These are phyloP conservation scores for Noctua janthina DNA, from an alignment of 2,888 invertebrate species.

Conservation along the genomic window DNA sequence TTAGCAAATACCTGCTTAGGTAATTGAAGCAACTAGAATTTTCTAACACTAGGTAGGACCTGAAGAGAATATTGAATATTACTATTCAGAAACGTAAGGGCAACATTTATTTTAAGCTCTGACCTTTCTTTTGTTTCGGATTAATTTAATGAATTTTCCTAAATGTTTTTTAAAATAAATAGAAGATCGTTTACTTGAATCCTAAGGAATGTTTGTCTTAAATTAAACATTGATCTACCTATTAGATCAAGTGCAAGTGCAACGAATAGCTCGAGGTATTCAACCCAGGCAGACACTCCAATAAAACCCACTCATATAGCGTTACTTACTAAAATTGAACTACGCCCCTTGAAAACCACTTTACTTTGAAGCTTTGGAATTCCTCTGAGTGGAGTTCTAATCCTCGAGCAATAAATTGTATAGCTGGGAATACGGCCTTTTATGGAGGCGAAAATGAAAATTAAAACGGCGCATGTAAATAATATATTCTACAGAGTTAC, in stretches of 20 bases:
- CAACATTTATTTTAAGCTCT: not conserved
- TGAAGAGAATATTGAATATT: too few relatives aligned
- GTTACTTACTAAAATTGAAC: conserved; percentile 54
- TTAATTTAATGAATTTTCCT: not conserved
- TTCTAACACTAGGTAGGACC: not conserved
- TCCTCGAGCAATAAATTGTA: conserved; percentile 49
- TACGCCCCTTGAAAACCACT: conserved; percentile 50
- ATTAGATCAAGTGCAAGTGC: conserved; percentile 19
- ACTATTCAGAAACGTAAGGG: not conserved
- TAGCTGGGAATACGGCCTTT: conserved; percentile 26
- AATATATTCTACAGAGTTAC: conserved; percentile 30
- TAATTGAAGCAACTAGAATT: not conserved
- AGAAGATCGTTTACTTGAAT: not conserved
- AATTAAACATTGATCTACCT: not conserved
- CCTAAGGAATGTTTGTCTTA: not conserved
- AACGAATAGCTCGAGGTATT: conserved; percentile 18
- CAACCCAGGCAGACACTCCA: conserved; percentile 15
- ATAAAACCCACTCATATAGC: conserved; percentile 35
- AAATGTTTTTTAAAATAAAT: not conserved
- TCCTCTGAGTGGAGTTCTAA: conserved; percentile 54
- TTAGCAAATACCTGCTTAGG: not conserved
- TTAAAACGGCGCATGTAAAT: conserved; percentile 19
- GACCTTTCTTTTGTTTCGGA: not conserved
- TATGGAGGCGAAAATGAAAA: conserved; percentile 32
- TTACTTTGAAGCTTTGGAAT: conserved; percentile 41